Percentiles rank a stretch among this genome's conserved stretches.
These are phyloP conservation scores for Brachionus plicatilis DNA, from an alignment of 1,140 invertebrate species.

Conservation along the genomic window DNA sequence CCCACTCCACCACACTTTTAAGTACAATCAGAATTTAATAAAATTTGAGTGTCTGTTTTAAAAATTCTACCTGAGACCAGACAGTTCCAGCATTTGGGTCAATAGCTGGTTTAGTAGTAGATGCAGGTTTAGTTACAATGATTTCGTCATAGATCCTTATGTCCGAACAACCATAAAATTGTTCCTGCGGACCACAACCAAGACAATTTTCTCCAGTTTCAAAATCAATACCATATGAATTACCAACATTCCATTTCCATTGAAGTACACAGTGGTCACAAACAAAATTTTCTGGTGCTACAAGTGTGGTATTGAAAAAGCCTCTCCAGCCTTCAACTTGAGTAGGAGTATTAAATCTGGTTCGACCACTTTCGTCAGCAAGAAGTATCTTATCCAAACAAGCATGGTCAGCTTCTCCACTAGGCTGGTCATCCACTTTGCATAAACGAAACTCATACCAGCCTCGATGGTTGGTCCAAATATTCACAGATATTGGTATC, in stretches of 20 bases:
- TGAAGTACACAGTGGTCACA: constrained; percentile 53
- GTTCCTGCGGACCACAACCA: constrained; percentile 43
- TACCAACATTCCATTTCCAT: constrained; percentile 41
- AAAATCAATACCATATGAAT: constrained; percentile 40
- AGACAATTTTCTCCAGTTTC: constrained; percentile 37
- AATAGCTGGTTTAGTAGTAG: background rate
- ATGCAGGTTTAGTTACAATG: background rate
- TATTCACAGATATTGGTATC: background rate
- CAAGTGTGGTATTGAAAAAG: background rate
- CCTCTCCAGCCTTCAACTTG: background rate
- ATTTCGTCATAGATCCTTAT: background rate
- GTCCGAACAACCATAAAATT: constrained; percentile 41
- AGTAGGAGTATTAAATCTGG: background rate
- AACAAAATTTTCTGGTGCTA: constrained; percentile 45
- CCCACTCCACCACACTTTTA: background rate
- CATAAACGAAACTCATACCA: constrained; percentile 47
- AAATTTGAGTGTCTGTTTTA: background rate
- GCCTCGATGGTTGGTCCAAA: constrained; percentile 46
- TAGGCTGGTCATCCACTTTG: background rate
- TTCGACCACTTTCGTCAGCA: background rate
- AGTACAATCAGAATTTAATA: background rate
- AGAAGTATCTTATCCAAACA: constrained; percentile 22
- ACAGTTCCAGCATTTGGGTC: background rate
- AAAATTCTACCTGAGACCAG: background rate
- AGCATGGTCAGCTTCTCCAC: background rate